phyloP scores from a whole-genome alignment of 2,797 vertebrate genomes.

The Microtus californicus region DNA sequence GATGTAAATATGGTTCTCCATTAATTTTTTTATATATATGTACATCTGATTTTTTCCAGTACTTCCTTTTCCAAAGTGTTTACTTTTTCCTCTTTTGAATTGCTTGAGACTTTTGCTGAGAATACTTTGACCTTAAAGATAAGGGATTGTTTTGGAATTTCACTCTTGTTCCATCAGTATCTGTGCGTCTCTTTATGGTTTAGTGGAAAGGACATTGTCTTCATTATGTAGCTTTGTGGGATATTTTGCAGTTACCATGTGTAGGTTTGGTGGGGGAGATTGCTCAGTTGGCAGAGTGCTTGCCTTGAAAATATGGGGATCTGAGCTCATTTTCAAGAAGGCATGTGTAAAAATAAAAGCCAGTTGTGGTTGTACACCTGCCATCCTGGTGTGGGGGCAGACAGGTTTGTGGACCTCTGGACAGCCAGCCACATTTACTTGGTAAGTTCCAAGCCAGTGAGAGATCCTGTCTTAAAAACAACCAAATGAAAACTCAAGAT shows the following conservation, averaged over 20 bases:
- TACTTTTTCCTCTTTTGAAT: background rate
- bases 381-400: background rate
- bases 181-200: background rate
- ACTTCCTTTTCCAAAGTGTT: background rate
- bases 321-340: background rate
- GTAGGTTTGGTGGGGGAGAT: background rate
- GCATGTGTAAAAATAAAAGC: background rate
- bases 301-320: background rate
- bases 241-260: background rate
- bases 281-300: background rate
- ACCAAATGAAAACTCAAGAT: background rate
- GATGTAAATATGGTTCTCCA: background rate
- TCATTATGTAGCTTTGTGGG: background rate
- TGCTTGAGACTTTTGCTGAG: background rate
- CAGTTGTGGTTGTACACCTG: background rate
- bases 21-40: background rate
- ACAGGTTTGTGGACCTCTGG: background rate
- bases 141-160: constrained; percentile 12
- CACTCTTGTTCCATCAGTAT: background rate
- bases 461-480: background rate
- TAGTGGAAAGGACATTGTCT: background rate
- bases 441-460: background rate
- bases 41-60: background rate
- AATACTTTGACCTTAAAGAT: background rate
- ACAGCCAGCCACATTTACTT: background rate